Conservation (phyloP, 2,797 vertebrate species). For the Coregonus suidteri region DNA sequence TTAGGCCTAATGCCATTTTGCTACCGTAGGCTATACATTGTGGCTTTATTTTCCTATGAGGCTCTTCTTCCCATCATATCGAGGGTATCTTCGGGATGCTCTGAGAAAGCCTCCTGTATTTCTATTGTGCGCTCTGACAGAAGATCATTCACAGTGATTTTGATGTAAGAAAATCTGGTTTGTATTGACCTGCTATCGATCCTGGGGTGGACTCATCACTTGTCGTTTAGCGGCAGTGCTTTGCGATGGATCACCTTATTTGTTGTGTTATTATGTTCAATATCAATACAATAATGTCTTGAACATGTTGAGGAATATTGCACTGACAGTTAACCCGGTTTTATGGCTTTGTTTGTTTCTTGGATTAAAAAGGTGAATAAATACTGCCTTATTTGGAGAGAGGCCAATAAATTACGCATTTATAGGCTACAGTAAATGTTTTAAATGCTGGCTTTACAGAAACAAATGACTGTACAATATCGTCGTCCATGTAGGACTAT, state of each 20-base stretch:
- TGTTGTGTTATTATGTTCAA: conserved; percentile 79
- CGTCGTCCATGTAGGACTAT: background rate
- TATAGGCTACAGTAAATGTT: background rate
- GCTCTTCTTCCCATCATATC: no score
- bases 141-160: conserved; percentile 74
- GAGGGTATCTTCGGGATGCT: conserved; percentile 22
- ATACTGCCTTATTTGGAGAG: conserved; percentile 13
- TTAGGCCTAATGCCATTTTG: background rate
- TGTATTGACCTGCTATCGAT: conserved; percentile 72
- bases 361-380: conserved; percentile 58
- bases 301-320: conserved; percentile 73
- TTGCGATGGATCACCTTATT: conserved; percentile 75
- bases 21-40: background rate
- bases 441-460: background rate
- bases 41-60: background rate
- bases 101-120: conserved; percentile 56
- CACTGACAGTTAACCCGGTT: conserved; percentile 73
- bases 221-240: conserved; percentile 61
- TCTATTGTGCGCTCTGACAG: conserved; percentile 64
- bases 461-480: background rate
- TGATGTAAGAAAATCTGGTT: conserved; percentile 61
- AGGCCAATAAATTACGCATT: background rate
- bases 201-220: conserved; percentile 67
- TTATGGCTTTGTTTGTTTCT: conserved; percentile 68
- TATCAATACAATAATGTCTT: conserved; percentile 70